These are phyloP conservation scores for Chondrilla cf. caribensis DNA, from an alignment of 37 sponge, comb jelly and placozoan species.

Conservation along the genomic window DNA sequence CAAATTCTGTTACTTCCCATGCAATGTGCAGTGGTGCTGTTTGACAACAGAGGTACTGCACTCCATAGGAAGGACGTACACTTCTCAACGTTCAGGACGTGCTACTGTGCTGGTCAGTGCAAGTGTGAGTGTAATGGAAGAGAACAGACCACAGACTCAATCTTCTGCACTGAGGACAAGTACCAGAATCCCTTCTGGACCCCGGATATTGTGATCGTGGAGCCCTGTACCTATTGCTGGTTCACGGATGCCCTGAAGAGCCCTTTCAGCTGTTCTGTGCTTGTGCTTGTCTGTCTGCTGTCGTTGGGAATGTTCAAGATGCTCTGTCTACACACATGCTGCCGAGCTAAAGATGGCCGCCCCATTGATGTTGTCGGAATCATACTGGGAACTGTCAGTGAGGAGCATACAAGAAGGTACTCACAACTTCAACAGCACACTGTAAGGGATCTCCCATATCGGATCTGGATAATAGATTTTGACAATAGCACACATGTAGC, in stretches of 20 bases:
- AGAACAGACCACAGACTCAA: background rate
- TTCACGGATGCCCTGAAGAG: conserved; percentile 60
- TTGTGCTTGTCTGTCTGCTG: conserved; percentile 41
- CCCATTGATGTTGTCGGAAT: conserved; percentile 67
- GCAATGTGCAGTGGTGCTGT: conserved; percentile 60
- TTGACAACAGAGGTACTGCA: conserved; percentile 45
- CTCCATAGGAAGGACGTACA: conserved; percentile 42
- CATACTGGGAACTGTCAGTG: conserved; percentile 55
- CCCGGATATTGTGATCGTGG: conserved; percentile 19
- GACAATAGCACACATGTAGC: background rate
- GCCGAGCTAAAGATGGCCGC: conserved; percentile 63
- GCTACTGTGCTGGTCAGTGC: conserved; percentile 72
- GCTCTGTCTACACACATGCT: conserved; percentile 56
- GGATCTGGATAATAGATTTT: no score
- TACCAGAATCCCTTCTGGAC: conserved; percentile 44
- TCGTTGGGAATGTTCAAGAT: conserved; percentile 73
- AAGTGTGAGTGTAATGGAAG: conserved; percentile 49
- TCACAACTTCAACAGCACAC: background rate
- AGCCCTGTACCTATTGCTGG: conserved; percentile 76
- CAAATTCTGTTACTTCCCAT: no score
- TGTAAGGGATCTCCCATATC: no score
- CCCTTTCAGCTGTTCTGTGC: conserved; percentile 40
- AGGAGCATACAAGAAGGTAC: conserved; percentile 60
- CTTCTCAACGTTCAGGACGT: conserved; percentile 48
- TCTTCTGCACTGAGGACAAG: conserved; percentile 16